phyloP scores from a whole-genome alignment of 2,113 vertebrate genomes.

The Hoplias malabaricus region DNA sequence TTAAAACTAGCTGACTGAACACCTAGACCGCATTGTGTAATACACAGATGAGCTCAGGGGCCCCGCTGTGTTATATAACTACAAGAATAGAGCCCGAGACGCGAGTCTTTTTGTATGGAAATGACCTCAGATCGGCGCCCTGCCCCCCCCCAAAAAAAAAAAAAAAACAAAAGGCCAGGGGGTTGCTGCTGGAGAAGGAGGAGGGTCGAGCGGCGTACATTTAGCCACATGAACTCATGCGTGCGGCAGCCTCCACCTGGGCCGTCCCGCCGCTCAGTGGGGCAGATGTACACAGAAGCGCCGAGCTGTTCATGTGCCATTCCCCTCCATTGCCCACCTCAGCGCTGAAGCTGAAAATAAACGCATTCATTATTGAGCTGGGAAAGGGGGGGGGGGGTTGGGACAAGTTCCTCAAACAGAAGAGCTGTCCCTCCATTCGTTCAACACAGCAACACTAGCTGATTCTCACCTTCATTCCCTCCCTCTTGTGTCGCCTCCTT shows the following conservation, averaged over 20 bases:
- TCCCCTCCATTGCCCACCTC: conserved; percentile 59
- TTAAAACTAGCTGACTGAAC: background rate
- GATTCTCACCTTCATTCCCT: background rate
- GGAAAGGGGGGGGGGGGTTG: background rate
- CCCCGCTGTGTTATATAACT: background rate
- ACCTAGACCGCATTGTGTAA: conserved; percentile 11
- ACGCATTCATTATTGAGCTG: conserved; percentile 46
- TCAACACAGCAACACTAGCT: conserved; percentile 34
- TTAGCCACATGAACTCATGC: conserved; percentile 49
- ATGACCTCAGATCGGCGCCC: conserved; percentile 3
- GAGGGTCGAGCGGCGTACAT: background rate
- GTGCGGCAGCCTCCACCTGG: conserved; percentile 54
- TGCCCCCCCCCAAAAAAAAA: too few species aligned
- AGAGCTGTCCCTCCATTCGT: background rate
- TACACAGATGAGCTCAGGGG: background rate
- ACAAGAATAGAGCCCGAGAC: background rate
- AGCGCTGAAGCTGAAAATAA: conserved; percentile 62
- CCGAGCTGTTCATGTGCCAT: conserved; percentile 62
- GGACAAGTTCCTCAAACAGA: conserved; percentile 16
- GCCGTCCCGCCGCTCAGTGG: conserved; percentile 38
- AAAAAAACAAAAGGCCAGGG: conserved; percentile 15
- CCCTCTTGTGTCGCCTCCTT: conserved; percentile 8
- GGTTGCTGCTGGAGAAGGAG: conserved; percentile 3
- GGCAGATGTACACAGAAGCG: background rate
- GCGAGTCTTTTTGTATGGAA: background rate